These are phyloP conservation scores for Podiceps cristatus DNA, from an alignment of 2,113 vertebrate genomes.

Conservation along the genomic window DNA sequence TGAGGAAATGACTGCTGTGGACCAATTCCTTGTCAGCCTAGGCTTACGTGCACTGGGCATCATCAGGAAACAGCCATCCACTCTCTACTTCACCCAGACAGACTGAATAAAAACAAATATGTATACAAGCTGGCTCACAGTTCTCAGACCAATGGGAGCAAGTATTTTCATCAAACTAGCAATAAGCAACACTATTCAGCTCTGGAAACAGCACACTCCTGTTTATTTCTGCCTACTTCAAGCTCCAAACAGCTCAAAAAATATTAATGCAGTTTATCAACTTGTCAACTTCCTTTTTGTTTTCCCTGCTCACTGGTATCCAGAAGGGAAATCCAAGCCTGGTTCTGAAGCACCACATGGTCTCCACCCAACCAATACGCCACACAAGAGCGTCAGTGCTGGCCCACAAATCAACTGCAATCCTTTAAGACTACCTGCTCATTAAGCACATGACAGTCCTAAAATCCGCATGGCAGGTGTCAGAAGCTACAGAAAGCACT, in stretches of 20 bases:
- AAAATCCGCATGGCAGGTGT: rapidly evolving
- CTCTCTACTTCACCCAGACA: background rate
- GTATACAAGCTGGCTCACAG: background rate
- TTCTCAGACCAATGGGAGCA: background rate
- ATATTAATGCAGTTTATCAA: background rate
- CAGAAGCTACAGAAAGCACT: background rate
- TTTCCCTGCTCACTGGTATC: background rate
- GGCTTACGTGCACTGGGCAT: background rate
- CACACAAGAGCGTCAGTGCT: background rate
- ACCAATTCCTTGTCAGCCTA: background rate
- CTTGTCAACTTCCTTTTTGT: background rate
- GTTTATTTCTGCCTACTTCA: background rate
- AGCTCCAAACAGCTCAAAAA: background rate
- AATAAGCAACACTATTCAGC: background rate
- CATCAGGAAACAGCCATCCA: background rate
- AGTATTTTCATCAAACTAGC: background rate
- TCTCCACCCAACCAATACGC: background rate
- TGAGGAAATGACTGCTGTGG: background rate
- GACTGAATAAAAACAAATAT: background rate
- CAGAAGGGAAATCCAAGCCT: background rate
- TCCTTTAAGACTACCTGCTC: background rate
- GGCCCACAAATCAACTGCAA: background rate
- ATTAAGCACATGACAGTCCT: background rate
- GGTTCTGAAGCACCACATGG: background rate
- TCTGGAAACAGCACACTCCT: background rate